Base-by-base conservation (phyloP, 2,797 vertebrate species). In the Coregonus suidteri region DNA sequence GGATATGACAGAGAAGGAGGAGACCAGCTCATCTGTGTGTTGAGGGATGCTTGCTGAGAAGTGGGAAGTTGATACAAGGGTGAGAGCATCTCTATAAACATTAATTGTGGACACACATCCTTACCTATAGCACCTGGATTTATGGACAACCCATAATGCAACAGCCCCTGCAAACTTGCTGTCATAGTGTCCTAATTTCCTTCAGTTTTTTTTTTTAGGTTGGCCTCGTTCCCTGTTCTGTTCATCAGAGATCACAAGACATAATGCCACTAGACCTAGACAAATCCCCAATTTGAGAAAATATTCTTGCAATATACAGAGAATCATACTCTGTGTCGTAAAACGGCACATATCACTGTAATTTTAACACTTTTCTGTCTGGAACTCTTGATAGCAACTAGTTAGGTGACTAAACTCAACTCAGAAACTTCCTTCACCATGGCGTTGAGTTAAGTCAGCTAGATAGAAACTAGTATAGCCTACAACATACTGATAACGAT, bases 101-200 rank as follows among this genome's bases (percentile, higher is more conserved):
- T 65, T 82, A 81, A 81, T 79, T 68, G 4, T 59, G 71, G 52
- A 73, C 37, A 41, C 71, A 77, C 71, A 77, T 73, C 59, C 77
- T 81, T 62, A 80, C 73, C 76, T 83, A 78, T 76, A 76, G 71
- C 82, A 90, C 84, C 84, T 90, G 85, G 86, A 93, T 92, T 91
- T 93, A 94, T 80, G 87, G 73, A 73, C 76, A 37, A 87, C 88
- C 83, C 82, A 86, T 77, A 87, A 89, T 88, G 85, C 87, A 86
- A 84, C 88, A 88, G 79, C 79, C 87, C 34, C 71, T 85, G 89
- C 87, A 87, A 84, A 87, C 88, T 83, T 68, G 7, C 56, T 86
- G 88, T 88, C 85, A 73, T 75, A 20, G 71, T 82, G 91, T 92
- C 91, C 91, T 90, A 87, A 86, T 91, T 92, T 85, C 77, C 82